Base-by-base conservation (phyloP, 1,140 invertebrate genomes). In the Panulirus ornatus region DNA sequence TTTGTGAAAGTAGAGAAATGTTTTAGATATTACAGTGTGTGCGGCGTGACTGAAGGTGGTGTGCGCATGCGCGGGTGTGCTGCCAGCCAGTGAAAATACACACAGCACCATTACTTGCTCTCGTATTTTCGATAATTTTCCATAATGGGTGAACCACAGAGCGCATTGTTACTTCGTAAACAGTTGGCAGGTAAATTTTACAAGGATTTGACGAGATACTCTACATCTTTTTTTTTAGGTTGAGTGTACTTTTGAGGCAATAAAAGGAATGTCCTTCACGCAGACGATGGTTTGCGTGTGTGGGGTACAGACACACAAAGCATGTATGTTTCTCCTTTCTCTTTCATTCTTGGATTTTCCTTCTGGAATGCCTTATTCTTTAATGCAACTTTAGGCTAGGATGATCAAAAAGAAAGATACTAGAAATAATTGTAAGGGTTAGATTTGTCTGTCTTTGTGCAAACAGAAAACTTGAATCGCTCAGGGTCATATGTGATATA, bases 261-360 rank as follows among this genome's bases (percentile, higher is more conserved):
- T 70, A 40, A 27, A 19, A 66, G 42, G n/a, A 54, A 83, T 89
- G 88, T 89, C 88, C 88, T 89, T 89, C 88, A 89, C 27, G 88
- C 88, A 89, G 88, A 89, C 88, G 88, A 89, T 89, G 88, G 85
- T 84, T 84, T 70, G 81, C 40, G 81, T 79, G 75, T 81, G 71
- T n/a, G 42, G 70, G 83, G 70, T 27, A 73, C 30, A 47, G 66
- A 44, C 38, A 79, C 38, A 88, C 85, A 88, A 88, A 88, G 85
- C 85, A 88, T 88, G 85, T 58, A 54, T 85, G 66, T 63, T 27
- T 38, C 47, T 83, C 58, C n/a, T 66, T 6, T 66, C 16, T 30
- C 22, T 30, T 66, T 66, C 58, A 66, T 66, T n/a, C 5, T 6
- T 8, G 58, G 58, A 0, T 27, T 66, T 0, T 58, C 22, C 58